Percentiles rank a stretch among this genome's conserved stretches.
phyloP scores from a whole-genome alignment of 2,888 invertebrate genomes.

The Drosophila melanosoma region DNA sequence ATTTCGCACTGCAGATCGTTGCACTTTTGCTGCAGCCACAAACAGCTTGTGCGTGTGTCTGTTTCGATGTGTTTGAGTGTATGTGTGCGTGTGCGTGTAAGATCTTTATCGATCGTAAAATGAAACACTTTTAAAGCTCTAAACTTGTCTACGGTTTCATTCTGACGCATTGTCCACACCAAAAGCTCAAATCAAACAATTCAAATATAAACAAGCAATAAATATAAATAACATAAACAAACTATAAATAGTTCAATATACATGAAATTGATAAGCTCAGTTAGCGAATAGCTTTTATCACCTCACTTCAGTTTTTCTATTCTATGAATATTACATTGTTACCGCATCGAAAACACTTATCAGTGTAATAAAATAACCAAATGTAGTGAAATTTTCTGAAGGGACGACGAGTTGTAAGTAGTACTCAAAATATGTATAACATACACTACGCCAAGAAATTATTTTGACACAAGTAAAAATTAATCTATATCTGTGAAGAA shows the following conservation, averaged over 20 bases:
- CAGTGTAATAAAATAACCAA: not conserved
- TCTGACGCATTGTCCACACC: not conserved
- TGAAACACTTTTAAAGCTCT: not conserved
- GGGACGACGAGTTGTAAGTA: slow-evolving; percentile 21
- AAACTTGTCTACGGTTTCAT: not conserved
- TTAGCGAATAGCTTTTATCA: not conserved
- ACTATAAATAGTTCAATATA: not conserved
- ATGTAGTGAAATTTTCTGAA: not conserved
- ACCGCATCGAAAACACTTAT: not conserved
- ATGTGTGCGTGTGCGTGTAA: slow-evolving; percentile 29
- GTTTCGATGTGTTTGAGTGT: not conserved
- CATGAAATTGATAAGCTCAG: not conserved
- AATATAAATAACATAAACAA: not conserved
- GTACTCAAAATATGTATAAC: slow-evolving; percentile 25
- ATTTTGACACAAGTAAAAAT: not conserved
- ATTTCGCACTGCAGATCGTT: slow-evolving; percentile 82
- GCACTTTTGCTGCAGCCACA: slow-evolving; percentile 76
- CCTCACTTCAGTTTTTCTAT: not conserved
- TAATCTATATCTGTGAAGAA: not conserved
- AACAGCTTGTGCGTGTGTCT: slow-evolving; percentile 4
- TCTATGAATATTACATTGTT: not conserved
- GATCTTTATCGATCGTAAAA: slow-evolving; percentile 30
- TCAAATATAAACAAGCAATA: not conserved
- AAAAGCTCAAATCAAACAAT: not conserved
- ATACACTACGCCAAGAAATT: not conserved